Evolutionary conservation across 2,888 invertebrate genomes (phyloP).

Genomic region (Stenoptilia bipunctidactyla): DNA sequence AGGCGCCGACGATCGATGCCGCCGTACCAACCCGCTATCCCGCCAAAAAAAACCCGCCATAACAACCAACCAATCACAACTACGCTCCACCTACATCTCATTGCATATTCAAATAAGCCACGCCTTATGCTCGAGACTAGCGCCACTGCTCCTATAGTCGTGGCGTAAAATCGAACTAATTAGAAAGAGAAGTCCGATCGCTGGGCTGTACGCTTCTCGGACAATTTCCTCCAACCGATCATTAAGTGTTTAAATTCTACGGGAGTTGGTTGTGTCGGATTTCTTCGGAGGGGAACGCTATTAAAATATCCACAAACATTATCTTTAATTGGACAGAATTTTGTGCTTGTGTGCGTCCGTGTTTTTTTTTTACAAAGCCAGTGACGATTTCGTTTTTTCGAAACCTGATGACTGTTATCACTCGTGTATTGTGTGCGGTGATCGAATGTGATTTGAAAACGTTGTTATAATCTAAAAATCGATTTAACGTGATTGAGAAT

Average conservation of each 20-base stretch:
- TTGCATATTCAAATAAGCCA: constrained; percentile 35
- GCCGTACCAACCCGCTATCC: constrained; percentile 55
- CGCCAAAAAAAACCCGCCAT: constrained; percentile 55
- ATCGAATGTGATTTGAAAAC: constrained; percentile 36
- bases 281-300: constrained; percentile 68
- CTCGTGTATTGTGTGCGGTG: constrained; percentile 51
- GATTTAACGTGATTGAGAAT: constrained; percentile 21
- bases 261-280: constrained; percentile 70
- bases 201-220: constrained; percentile 65
- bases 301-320: constrained; percentile 72
- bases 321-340: constrained; percentile 69
- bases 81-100: constrained; percentile 30
- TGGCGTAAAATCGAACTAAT: constrained; percentile 45
- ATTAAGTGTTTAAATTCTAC: constrained; percentile 71
- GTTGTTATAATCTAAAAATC: constrained; percentile 14
- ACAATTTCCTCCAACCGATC: constrained; percentile 71
- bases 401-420: constrained; percentile 63
- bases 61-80: constrained; percentile 34
- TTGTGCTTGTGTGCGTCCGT: constrained; percentile 62
- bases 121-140: constrained; percentile 37
- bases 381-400: constrained; percentile 62
- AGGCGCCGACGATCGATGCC: constrained; percentile 59
- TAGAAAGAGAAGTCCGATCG: constrained; percentile 47
- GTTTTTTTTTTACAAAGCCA: constrained; percentile 43
- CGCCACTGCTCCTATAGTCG: constrained; percentile 51